Base-by-base conservation (phyloP, 1,140 invertebrate genomes). In the Scaptodrosophila lebanonensis region DNA sequence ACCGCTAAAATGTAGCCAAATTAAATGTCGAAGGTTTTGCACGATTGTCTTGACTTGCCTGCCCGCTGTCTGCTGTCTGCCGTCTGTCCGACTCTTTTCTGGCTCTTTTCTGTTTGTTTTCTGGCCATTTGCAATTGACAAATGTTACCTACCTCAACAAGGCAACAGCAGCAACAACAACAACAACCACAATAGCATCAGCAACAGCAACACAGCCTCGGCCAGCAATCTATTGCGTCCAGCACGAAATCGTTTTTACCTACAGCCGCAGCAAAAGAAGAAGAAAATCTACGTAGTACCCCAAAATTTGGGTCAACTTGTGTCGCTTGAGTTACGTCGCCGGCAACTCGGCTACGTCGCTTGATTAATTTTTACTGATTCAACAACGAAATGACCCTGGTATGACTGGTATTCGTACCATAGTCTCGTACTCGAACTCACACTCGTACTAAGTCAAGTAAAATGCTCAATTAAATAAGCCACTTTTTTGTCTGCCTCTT, bases 1-100 rank as follows among this genome's bases (percentile, higher is more conserved):
- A 57, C 42, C 52, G 56, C 44, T 58, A 70, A 72, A 77, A 64
- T 62, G 65, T 62, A 56, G 60, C 66, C 58, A 83, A 82, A 83
- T 82, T 82, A 82, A 82, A 82, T 82, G 75, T 76, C 75, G 75
- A 82, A 82, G 75, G 75, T 71, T 82, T 82, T 83, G 73, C 75
- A 79, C 73, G 76, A 82, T 61, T 82, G 73, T 70, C 65, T 73
- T 32, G 18, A 47, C 12, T 50, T n/a, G 49, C 16, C 25, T n/a
- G 29, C 4, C 29, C 13, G 13, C 39, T 30, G 18, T 15, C 15
- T 45, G 56, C 45, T 35, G 48, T 57, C 27, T 44, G 25, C 22
- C 3, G 22, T 25, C 22, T 25, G 22, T 3, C 8, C 22, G 12
- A 8, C 8, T n/a, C 8, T 33, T 8, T 4, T 4, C 22, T 25